phyloP scores from a whole-genome alignment of 2,797 vertebrate species.

The Crypturellus tataupa region DNA sequence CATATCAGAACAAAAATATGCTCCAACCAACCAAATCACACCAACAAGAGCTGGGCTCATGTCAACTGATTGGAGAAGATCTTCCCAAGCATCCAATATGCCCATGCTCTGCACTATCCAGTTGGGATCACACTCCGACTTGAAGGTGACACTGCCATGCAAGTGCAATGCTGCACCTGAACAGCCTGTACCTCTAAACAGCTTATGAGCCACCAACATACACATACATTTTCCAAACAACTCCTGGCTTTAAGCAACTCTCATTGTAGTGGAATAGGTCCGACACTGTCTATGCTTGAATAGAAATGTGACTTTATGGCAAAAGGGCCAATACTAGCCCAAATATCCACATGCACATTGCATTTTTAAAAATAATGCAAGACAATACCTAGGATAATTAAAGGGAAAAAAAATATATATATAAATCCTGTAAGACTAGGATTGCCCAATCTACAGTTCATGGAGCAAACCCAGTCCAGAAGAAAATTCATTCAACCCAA shows the following conservation, averaged over 20 bases:
- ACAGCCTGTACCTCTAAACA: background rate
- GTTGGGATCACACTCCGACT: background rate
- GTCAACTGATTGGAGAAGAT: background rate
- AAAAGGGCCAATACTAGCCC: background rate
- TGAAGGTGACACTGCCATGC: background rate
- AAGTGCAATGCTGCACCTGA: background rate
- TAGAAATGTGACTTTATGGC: fast-evolving
- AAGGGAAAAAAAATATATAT: background rate
- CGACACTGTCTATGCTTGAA: background rate
- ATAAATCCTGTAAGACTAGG: background rate
- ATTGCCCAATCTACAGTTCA: background rate
- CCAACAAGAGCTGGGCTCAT: background rate
- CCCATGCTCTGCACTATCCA: background rate
- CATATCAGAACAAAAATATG: background rate
- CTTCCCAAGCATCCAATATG: background rate
- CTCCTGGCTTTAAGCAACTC: fast-evolving
- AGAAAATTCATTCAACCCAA: background rate
- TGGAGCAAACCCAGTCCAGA: background rate
- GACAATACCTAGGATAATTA: background rate
- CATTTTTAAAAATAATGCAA: background rate
- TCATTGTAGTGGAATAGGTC: fast-evolving
- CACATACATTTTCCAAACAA: fast-evolving
- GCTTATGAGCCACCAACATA: background rate
- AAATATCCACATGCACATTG: background rate
- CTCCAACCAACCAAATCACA: background rate